Evolutionary conservation across 2,797 vertebrate species (phyloP).

Genomic region (Phataginus tetradactyla): DNA sequence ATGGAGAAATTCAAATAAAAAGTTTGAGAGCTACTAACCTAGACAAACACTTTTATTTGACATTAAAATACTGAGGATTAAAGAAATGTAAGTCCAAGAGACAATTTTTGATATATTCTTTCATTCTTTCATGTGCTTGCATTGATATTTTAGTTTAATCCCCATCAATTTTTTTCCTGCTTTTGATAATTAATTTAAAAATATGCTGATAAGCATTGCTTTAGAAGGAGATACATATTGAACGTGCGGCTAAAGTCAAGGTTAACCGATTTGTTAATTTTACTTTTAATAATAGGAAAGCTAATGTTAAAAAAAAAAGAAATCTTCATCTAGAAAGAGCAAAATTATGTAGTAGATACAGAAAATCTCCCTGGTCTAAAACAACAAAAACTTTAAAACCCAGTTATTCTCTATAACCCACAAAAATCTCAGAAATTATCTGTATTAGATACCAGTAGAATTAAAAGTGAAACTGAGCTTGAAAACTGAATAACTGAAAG

Average conservation of each 20-base stretch:
- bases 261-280: not conserved
- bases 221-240: not conserved
- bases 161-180: not conserved
- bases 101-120: not conserved
- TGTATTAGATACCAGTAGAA: not conserved
- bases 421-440: not conserved
- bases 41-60: slow-evolving; percentile 1
- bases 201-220: not conserved
- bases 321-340: not conserved
- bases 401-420: not conserved
- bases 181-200: not conserved
- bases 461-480: not conserved
- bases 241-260: not conserved
- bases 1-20: not conserved
- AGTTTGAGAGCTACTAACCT: not conserved
- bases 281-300: not conserved
- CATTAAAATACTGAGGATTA: slow-evolving; percentile 23
- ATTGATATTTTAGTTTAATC: not conserved
- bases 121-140: not conserved
- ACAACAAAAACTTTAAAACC: not conserved
- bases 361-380: not conserved
- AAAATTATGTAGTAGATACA: not conserved
- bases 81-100: slow-evolving; percentile 8
- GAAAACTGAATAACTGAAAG: not conserved
- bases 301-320: not conserved